phyloP scores from a whole-genome alignment of 2,797 vertebrate genomes.

The Alfaro cultratus region DNA sequence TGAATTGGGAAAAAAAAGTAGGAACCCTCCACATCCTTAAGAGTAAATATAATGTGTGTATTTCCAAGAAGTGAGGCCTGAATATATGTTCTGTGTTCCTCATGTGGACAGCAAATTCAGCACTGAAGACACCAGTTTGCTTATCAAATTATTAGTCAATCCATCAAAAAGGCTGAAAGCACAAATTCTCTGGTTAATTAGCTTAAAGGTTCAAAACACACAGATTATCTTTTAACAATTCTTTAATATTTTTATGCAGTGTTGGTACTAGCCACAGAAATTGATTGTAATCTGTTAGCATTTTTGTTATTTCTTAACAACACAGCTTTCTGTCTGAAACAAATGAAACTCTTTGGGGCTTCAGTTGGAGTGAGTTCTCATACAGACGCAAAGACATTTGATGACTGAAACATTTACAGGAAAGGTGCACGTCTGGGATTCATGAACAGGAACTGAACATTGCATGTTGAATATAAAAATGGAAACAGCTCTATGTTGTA shows the following conservation, averaged over 20 bases:
- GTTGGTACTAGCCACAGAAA: neutral
- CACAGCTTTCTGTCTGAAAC: neutral
- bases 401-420: neutral
- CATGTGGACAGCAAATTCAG: neutral
- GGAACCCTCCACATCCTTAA: neutral
- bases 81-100: neutral
- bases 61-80: neutral
- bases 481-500: neutral
- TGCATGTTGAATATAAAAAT: neutral
- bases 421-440: neutral
- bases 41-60: neutral
- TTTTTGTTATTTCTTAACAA: neutral
- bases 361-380: neutral
- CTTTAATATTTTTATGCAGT: neutral
- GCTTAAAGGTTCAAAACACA: neutral
- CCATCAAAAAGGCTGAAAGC: neutral
- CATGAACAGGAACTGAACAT: neutral
- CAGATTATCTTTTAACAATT: neutral
- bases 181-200: neutral
- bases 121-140: neutral
- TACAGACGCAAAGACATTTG: neutral
- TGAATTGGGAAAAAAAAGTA: neutral
- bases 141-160: neutral
- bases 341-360: neutral
- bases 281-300: neutral